phyloP scores from a whole-genome alignment of 2,797 vertebrate genomes.

The Galago senegalensis region DNA sequence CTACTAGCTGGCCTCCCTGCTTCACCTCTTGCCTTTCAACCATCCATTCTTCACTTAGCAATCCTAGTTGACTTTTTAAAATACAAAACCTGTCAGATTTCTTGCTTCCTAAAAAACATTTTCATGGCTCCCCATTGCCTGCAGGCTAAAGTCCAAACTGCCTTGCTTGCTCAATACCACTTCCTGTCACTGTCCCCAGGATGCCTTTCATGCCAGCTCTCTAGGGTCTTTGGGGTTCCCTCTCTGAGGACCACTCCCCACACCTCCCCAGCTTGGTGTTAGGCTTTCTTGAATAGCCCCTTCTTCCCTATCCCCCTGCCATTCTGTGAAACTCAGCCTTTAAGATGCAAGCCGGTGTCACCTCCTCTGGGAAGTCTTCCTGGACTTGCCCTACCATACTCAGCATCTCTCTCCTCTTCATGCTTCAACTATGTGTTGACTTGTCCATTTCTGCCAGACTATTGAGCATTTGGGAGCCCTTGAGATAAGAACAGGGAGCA shows the following conservation, averaged over 20 bases:
- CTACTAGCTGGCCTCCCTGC: neutral
- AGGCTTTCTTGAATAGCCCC: neutral
- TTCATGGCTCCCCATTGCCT: neutral
- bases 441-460: neutral
- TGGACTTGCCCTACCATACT: neutral
- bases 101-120: neutral
- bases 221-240: neutral
- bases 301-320: neutral
- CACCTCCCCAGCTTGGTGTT: neutral
- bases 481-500: neutral
- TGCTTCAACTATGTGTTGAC: neutral
- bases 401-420: neutral
- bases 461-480: neutral
- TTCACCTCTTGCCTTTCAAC: neutral
- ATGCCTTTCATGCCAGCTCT: neutral
- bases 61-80: neutral
- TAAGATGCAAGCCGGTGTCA: neutral
- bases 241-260: neutral
- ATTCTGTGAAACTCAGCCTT: neutral
- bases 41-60: neutral
- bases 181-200: neutral
- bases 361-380: neutral
- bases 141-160: neutral
- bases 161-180: accelerated
- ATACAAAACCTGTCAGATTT: neutral